phyloP scores from a whole-genome alignment of 2,888 invertebrate species.

The Cosmopolites sordidus region DNA sequence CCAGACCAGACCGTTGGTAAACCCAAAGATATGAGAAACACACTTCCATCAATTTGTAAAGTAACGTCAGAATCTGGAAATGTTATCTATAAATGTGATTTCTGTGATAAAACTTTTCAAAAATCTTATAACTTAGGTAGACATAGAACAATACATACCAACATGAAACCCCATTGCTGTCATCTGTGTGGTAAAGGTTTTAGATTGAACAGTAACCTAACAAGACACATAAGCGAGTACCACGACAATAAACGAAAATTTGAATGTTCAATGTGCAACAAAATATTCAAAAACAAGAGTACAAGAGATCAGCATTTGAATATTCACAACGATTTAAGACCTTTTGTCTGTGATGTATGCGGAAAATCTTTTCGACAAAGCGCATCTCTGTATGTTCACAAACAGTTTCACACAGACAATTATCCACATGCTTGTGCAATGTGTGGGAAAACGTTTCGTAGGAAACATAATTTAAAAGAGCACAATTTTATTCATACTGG shows the following conservation, averaged over 20 bases:
- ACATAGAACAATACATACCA: slow-evolving; percentile 50
- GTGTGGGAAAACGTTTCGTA: slow-evolving; percentile 55
- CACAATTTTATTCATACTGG: slow-evolving; percentile 57
- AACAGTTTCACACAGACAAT: slow-evolving; percentile 31
- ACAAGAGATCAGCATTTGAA: slow-evolving; percentile 53
- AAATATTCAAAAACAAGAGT: slow-evolving; percentile 50
- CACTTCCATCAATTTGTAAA: too few species aligned
- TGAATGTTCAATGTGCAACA: slow-evolving; percentile 50
- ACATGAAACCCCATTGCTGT: slow-evolving; percentile 50
- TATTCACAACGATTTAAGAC: slow-evolving; percentile 49
- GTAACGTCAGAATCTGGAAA: slow-evolving; percentile 29
- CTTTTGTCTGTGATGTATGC: slow-evolving; percentile 55
- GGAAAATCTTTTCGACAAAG: slow-evolving; percentile 53
- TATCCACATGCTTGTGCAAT: slow-evolving; percentile 48
- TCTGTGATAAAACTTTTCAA: slow-evolving; percentile 46
- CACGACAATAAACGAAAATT: slow-evolving; percentile 52
- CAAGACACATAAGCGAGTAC: slow-evolving; percentile 51
- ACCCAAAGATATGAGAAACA: too few species aligned
- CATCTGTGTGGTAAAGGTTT: slow-evolving; percentile 54
- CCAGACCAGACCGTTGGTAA: slow-evolving; percentile 32
- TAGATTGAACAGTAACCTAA: slow-evolving; percentile 51
- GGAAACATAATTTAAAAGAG: slow-evolving; percentile 53
- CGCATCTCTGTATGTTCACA: slow-evolving; percentile 45
- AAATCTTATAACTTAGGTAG: slow-evolving; percentile 46
- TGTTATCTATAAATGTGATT: slow-evolving; percentile 44